Base-by-base conservation (phyloP, 35 echinoderm and acorn worm species). In the Strongylocentrotus purpuratus region DNA sequence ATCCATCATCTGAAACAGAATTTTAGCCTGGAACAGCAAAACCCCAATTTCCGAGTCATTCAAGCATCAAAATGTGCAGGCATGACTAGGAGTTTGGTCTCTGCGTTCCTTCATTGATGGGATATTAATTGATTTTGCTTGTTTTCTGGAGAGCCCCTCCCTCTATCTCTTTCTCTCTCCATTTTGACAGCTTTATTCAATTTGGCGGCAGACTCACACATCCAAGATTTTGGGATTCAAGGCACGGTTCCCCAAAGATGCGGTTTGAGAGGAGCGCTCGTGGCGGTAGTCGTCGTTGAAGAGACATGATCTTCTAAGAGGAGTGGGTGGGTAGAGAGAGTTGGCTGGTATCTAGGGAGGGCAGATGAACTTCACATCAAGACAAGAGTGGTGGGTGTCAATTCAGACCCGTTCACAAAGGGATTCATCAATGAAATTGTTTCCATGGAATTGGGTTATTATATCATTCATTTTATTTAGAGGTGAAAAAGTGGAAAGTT, bases 121-220 rank as follows among this genome's bases (percentile, higher is more conserved):
- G 87, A 89, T 46, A 89, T 89, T 89, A 89, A 89, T 89, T 89
- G 87, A 89, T 89, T 89, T 46, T 33, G 87, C 87, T 89, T 89
- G 87, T 89, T 89, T 89, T 89, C 87, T 89, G 87, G 87, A 89
- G 87, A 89, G 33, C 25, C 87, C n/a, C 87, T 33, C 87, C 32
- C 87, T 89, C 32, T 45, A 0, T 46, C 32, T 28, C 45, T 15
- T 33, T 46, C 87, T 89, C 87, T 46, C 87, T 22, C 17, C 33
- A 46, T 46, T 89, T 89, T 89, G 87, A 89, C 87, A 89, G 87
- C 87, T 89, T 78, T 89, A 89, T 89, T 89, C 87, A 89, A 89
- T 89, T 89, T 89, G 87, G 32, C 87, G 20, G 87, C 87, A 33
- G 87, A 45, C 87, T 28, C 65, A n/a, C 65, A 78, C 87, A 46